These are phyloP conservation scores for Typhlichthys subterraneus DNA, from an alignment of 2,797 vertebrate genomes.

Conservation along the genomic window DNA sequence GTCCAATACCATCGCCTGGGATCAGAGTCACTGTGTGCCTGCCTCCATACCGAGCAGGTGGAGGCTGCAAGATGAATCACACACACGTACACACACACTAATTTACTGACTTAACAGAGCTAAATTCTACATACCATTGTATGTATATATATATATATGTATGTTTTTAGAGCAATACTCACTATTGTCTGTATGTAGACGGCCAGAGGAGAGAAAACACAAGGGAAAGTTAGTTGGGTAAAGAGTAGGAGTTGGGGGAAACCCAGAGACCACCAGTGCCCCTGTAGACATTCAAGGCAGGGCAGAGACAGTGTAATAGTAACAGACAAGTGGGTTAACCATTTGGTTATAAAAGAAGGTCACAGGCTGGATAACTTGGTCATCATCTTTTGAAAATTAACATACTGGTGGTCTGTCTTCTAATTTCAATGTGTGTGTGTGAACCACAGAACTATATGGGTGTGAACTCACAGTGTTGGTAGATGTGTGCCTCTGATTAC, in stretches of 20 bases:
- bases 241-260: slow-evolving; percentile 9
- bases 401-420: too few relatives aligned
- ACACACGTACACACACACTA: background rate
- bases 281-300: background rate
- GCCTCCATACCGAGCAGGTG: slow-evolving; percentile 85
- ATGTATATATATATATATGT: background rate
- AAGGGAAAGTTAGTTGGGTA: slow-evolving; percentile 36
- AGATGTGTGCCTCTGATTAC: slow-evolving; percentile 46
- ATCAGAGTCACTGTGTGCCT: slow-evolving; percentile 88
- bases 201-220: slow-evolving; percentile 43
- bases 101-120: too few relatives aligned
- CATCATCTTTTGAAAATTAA: too few relatives aligned
- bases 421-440: background rate
- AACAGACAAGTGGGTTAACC: background rate
- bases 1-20: slow-evolving; percentile 88
- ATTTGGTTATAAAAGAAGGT: background rate
- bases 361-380: background rate
- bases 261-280: background rate
- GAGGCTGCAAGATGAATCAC: slow-evolving; percentile 70
- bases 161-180: slow-evolving; percentile 44
- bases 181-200: slow-evolving; percentile 54
- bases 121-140: background rate
- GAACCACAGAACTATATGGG: background rate
- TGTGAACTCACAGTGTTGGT: slow-evolving; percentile 61
- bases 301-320: background rate